Evolutionary conservation across 1,140 invertebrate genomes (phyloP).

Genomic region (Zaprionus camerounensis): DNA sequence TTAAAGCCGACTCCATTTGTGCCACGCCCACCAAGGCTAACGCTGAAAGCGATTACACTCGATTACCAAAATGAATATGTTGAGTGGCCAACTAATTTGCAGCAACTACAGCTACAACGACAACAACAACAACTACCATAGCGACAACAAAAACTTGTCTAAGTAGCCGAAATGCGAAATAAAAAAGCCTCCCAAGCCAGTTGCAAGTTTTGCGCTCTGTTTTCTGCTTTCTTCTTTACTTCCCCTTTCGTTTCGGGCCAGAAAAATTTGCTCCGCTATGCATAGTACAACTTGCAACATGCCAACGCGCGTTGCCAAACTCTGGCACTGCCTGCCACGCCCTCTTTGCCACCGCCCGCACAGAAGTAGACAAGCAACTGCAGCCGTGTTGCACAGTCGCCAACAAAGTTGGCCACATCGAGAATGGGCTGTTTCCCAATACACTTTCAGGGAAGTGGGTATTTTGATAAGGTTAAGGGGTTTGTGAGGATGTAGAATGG

Average conservation of each 20-base stretch:
- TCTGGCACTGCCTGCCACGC: conserved; percentile 33
- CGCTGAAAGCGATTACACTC: conserved; percentile 47
- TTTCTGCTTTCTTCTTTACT: conserved; percentile 13
- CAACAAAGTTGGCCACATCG: conserved; percentile 42
- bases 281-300: conserved; percentile 31
- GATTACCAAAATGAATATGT: conserved; percentile 61
- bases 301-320: conserved; percentile 50
- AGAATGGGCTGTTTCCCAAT: conserved; percentile 40
- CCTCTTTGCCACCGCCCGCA: background rate
- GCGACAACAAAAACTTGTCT: conserved; percentile 10
- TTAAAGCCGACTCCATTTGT: conserved; percentile 10
- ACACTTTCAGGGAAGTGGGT: background rate
- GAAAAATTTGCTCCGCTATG: conserved; percentile 15
- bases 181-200: conserved; percentile 26
- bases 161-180: conserved; percentile 30
- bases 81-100: conserved; percentile 48
- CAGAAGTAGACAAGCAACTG: conserved; percentile 8
- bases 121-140: conserved; percentile 5
- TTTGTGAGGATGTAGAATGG: background rate
- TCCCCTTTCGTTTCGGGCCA: background rate
- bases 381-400: conserved; percentile 6
- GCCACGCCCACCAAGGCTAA: conserved; percentile 32
- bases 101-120: conserved; percentile 17
- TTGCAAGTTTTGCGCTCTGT: conserved; percentile 20
- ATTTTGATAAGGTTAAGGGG: background rate